Evolutionary conservation across 2,113 vertebrate genomes (phyloP), one percentile per base, ranked within the genome.

Genomic region (Semnornis frantzii): DNA sequence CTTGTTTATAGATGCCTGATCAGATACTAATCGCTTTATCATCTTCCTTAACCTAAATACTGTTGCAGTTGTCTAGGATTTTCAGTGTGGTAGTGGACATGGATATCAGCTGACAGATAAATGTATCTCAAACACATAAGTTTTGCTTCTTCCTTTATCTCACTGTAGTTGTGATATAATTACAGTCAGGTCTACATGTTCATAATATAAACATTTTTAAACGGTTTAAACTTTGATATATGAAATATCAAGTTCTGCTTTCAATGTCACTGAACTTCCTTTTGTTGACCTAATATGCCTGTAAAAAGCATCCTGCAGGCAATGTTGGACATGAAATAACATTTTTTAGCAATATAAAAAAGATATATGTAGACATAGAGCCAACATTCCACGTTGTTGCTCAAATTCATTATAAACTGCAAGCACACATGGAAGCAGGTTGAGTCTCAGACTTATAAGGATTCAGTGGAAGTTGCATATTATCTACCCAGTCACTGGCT

Each of bases 41-140:
- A 25, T 92, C 52, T 85, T 95, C 48, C 60, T 87, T 93, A 94
- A 78, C 91, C 78, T 93, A 85, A 78, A 89, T 89, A 87, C 66
- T 79, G 16, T 71, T 58, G 27, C 34, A 93, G 72, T 65, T 91
- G 24, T 85, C 64, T 74, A 50, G 82, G 39, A 55, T 39, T 87
- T 92, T 65, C 80, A 65, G 30, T 4, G 1, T 75, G 44, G 24
- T 73, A 85, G 83, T 3, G 8, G 58, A 37, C 20, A 79, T 33
- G 75, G 75, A 33, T 17, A 73, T 23, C 21, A 73, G 39, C n/a
- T 2, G 3, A 80, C 39, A 87, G 19, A 76, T 23, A 87, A 68
- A 74, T 54, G 33, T 68, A 66, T 57, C 25, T 71, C 62, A 72
- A 74, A 86, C 70, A 9, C 4, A 15, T 58, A 60, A 1, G 68